Percentiles rank a stretch among this genome's conserved stretches.
These are phyloP conservation scores for Octomys mimax DNA, from an alignment of 2,797 vertebrate genomes.

Conservation along the genomic window DNA sequence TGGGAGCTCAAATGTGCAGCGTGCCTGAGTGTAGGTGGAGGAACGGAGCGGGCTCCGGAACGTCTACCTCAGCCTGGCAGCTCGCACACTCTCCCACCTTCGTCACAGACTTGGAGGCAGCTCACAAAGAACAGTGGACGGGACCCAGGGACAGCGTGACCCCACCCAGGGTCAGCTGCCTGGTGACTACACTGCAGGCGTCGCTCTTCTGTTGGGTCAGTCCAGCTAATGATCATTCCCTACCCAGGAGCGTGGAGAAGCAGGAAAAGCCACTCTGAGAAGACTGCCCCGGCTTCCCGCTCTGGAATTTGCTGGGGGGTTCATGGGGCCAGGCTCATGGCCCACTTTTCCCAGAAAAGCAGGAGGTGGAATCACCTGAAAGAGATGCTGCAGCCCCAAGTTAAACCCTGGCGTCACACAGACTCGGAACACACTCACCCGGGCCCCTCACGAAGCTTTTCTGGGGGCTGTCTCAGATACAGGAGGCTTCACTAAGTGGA, in stretches of 20 bases:
- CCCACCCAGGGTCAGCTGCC: background rate
- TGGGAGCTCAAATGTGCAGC: accelerated
- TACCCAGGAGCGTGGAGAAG: background rate
- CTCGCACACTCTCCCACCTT: background rate
- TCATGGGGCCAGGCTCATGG: background rate
- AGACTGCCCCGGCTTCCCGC: background rate
- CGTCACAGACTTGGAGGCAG: no score
- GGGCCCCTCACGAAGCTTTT: background rate
- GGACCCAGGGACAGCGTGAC: background rate
- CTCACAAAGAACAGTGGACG: background rate
- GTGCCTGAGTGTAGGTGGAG: accelerated
- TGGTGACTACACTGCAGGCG: background rate
- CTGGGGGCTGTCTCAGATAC: background rate
- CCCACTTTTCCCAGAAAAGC: background rate
- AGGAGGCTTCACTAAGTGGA: background rate
- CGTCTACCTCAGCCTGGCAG: background rate
- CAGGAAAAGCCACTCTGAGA: background rate
- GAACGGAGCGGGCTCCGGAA: background rate
- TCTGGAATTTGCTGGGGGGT: background rate
- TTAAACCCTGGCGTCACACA: background rate
- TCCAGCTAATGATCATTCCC: background rate
- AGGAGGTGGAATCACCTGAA: no score
- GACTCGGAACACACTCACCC: background rate
- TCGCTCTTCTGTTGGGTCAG: background rate
- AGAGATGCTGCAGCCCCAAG: background rate